These are phyloP conservation scores for Chascanopsetta lugubris DNA, from an alignment of 2,113 vertebrate species.

Conservation along the genomic window DNA sequence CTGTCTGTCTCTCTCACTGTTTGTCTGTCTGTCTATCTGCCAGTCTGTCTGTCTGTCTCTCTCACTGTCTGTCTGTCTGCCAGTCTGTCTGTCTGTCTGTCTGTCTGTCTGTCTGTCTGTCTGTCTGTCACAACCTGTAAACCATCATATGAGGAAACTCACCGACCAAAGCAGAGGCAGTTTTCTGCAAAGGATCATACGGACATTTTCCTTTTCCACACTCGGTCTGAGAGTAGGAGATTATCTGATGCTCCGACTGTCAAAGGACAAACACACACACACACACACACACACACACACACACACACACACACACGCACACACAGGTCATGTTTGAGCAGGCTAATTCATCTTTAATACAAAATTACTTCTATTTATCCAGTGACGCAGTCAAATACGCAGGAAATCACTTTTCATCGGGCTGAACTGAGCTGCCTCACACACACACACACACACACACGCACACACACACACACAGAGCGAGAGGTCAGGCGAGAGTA, in stretches of 20 bases:
- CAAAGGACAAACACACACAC: slow-evolving; percentile 34
- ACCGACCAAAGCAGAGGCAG: slow-evolving; percentile 81
- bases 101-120: too few species aligned
- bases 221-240: slow-evolving; percentile 79
- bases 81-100: too few species aligned
- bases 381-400: neutral
- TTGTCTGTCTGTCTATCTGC: too few species aligned
- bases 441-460: slow-evolving; percentile 11
- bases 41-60: too few species aligned
- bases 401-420: neutral
- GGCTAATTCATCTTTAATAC: neutral
- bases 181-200: slow-evolving; percentile 82
- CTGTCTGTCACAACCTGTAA: neutral
- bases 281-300: neutral
- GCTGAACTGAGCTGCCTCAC: neutral
- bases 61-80: too few species aligned
- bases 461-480: slow-evolving; percentile 12
- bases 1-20: too few species aligned
- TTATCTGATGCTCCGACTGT: slow-evolving; percentile 77
- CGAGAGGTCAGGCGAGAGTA: slow-evolving; percentile 35
- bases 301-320: neutral
- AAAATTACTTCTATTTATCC: neutral
- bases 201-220: slow-evolving; percentile 85
- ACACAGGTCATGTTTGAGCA: slow-evolving; percentile 8
- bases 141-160: slow-evolving; percentile 17